Base-by-base conservation (phyloP, 2,113 vertebrate genomes). In the Clarias magur region DNA sequence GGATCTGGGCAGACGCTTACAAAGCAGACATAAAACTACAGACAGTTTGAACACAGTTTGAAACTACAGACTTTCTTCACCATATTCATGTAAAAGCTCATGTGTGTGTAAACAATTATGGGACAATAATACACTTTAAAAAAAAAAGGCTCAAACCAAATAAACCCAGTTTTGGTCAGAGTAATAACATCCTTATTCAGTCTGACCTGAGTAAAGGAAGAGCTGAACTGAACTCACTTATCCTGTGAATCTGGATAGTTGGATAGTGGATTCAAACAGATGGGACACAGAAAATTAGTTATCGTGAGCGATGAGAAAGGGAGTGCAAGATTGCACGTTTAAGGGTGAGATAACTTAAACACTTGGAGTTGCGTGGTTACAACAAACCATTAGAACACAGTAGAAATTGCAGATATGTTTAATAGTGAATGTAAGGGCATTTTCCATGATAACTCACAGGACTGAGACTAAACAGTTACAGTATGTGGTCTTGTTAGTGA, bases 21-120 rank as follows among this genome's bases (percentile, higher is more conserved):
- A 82, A 88, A 88, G 89, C 83, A 86, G 70, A 57, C 85, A 86
- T 56, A 90, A 88, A 91, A 89, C 53, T 59, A 81, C 79, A 2
- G 27, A 87, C 85, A 80, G 86, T 81, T 86, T 81, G 82, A 57
- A 84, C 54, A 72, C 53, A 59, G 48, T 53, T n/a, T n/a, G n/a
- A n/a, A n/a, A n/a, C n/a, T n/a, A n/a, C n/a, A n/a, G n/a, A n/a
- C 75, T 57, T 68, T 57, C 75, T 79, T 79, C 23, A 38, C 62
- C 60, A 23, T 80, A 85, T 67, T 85, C 67, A 80, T 56, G 48
- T 56, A 79, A 30, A 67, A 30, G 75, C n/a, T 12, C 53, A 56
- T 9, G n/a, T n/a, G n/a, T 75, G 10, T 75, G 21, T 62, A 62
- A 42, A 48, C 7, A 3, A 75, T 25, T 23, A 48, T 12, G 63